These are phyloP conservation scores for Sinella curviseta DNA, from an alignment of 1,140 invertebrate species.

Conservation along the genomic window DNA sequence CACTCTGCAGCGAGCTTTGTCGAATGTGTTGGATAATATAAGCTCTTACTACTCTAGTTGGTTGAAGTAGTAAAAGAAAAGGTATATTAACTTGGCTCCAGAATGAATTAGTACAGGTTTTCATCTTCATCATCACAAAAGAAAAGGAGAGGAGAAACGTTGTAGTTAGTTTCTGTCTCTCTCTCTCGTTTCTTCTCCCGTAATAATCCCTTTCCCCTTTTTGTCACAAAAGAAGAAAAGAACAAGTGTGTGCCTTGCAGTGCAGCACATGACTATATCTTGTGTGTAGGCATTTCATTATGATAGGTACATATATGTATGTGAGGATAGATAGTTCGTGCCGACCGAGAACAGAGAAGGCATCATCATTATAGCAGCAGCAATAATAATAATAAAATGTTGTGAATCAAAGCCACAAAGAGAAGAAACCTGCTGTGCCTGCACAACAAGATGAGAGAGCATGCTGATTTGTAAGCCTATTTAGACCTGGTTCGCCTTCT, in stretches of 20 bases:
- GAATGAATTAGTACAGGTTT: slow-evolving; percentile 16
- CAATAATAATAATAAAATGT: not conserved
- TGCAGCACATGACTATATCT: not conserved
- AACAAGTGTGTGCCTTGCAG: not conserved
- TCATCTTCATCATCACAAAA: not conserved
- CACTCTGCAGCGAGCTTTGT: not conserved
- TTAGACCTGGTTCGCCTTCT: not conserved
- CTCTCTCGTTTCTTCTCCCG: not conserved
- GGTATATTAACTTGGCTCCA: not conserved
- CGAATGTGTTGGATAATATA: not conserved
- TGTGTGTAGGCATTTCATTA: too few species aligned
- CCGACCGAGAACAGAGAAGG: not conserved
- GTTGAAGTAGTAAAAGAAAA: not conserved
- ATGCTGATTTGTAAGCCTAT: slow-evolving; percentile 1
- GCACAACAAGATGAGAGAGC: not conserved
- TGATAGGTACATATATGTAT: too few species aligned
- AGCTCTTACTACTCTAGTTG: not conserved
- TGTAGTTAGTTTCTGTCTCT: not conserved
- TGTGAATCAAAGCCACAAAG: slow-evolving; percentile 10
- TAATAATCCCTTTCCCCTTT: not conserved
- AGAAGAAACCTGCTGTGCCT: not conserved
- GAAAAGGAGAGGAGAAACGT: not conserved
- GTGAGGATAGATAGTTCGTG: not conserved
- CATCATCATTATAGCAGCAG: not conserved
- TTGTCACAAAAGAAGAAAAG: not conserved